Conservation (phyloP, 2,888 invertebrate genomes). For the Gymnosoma rotundatum region DNA sequence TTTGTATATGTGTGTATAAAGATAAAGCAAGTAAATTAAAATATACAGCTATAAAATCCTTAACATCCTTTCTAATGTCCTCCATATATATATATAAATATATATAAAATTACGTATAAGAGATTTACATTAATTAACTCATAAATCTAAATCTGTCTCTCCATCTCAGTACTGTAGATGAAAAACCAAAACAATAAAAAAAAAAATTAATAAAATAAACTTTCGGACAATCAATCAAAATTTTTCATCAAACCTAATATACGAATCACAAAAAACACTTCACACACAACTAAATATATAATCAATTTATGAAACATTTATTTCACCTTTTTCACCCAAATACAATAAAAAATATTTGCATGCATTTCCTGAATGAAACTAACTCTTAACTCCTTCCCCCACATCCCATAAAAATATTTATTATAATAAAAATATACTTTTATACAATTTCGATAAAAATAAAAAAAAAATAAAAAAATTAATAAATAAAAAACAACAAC, state of each 20-base stretch:
- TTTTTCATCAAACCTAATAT: constrained; percentile 71
- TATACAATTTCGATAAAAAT: constrained; percentile 45
- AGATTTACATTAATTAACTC: constrained; percentile 30
- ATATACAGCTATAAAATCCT: constrained; percentile 4
- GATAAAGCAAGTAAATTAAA: background rate
- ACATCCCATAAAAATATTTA: constrained; percentile 6
- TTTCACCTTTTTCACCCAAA: background rate
- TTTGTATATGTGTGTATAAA: background rate
- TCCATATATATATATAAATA: background rate
- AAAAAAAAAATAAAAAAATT: background rate
- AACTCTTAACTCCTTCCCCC: constrained; percentile 19
- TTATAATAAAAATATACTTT: constrained; percentile 50
- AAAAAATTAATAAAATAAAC: constrained; percentile 72
- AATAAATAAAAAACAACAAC: constrained; percentile 4
- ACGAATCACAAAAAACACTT: constrained; percentile 30
- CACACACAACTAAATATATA: constrained; percentile 5
- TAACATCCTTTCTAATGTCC: constrained; percentile 31
- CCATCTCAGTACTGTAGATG: constrained; percentile 45
- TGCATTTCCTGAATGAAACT: constrained; percentile 60
- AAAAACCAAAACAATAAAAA: constrained; percentile 61
- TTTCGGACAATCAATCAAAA: constrained; percentile 82
- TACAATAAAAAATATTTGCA: constrained; percentile 47
- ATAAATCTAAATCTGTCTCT: constrained; percentile 29
- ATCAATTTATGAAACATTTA: constrained; percentile 1
- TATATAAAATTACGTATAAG: background rate